Conservation (phyloP, 2,888 invertebrate genomes). For the Baccha elongata region DNA sequence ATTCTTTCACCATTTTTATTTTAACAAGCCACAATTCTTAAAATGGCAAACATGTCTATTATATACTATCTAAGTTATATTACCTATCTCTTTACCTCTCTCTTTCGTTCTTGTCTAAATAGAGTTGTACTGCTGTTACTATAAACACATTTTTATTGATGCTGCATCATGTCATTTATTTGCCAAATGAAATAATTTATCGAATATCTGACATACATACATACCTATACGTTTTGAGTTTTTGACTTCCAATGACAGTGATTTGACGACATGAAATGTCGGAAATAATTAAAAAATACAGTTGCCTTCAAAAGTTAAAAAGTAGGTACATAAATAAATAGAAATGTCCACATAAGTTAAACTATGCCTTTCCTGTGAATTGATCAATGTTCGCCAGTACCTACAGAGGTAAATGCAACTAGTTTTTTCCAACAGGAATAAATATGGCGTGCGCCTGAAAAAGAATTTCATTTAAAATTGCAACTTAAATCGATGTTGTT, state of each 20-base stretch:
- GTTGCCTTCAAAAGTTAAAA: not conserved
- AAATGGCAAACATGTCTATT: not conserved
- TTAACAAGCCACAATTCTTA: not conserved
- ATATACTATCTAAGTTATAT: not conserved
- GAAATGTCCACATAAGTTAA: no score
- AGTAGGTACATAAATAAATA: slow-evolving; percentile 10
- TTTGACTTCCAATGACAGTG: slow-evolving; percentile 49
- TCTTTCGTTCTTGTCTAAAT: slow-evolving; percentile 5
- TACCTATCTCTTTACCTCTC: no score
- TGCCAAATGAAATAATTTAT: slow-evolving; percentile 18
- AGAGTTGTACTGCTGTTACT: slow-evolving; percentile 17
- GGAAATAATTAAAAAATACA: slow-evolving; percentile 45
- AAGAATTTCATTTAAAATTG: slow-evolving; percentile 25
- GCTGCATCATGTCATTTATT: slow-evolving; percentile 6
- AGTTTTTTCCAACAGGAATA: slow-evolving; percentile 31
- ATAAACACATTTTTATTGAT: not conserved
- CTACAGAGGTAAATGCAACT: slow-evolving; percentile 13
- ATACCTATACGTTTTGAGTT: no score
- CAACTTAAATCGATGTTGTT: slow-evolving; percentile 43
- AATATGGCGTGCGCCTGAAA: not conserved
- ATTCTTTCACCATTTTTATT: not conserved
- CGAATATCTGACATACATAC: slow-evolving; percentile 20
- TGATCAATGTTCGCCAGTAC: slow-evolving; percentile 28
- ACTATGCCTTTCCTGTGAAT: slow-evolving; percentile 12
- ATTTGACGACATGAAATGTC: slow-evolving; percentile 52